Evolutionary conservation across 2,888 invertebrate species (phyloP), one percentile per base, ranked within the genome.

Genomic region (Microplitis deprimator): DNA sequence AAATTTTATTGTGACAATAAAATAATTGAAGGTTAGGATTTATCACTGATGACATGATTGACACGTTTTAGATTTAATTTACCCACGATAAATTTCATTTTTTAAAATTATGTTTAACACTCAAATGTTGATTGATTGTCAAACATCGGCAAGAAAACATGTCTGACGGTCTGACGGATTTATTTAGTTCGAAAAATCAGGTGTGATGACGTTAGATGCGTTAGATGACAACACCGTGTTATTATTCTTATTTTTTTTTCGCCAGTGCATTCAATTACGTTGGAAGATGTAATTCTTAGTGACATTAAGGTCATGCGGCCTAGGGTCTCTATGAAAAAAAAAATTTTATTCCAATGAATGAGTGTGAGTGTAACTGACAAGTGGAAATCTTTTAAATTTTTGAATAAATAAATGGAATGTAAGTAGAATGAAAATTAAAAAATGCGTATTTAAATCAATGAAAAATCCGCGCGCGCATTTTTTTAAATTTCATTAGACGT

Each of bases 141-240:
- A 67, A 39, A 29, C 38, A n/a, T 38, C 38, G 65, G 29, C 5
- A 65, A 65, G 13, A 6, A 61, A 72, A 40, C 62, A 41, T 50
- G 50, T 41, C 39, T n/a, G 72, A 72, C 38, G 13, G 29, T 29
- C 29, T 29, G 29, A 29, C 2, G 29, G 29, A 13, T 4, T 50
- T 50, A 50, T 50, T 50, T 50, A 50, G 50, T 50, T 50, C 50
- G 13, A 50, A 50, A 50, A 13, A 50, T 50, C 50, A 50, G 50
- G 50, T 50, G 50, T 50, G 50, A 50, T 50, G 50, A 50, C 50
- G 50, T 50, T 50, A 50, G 50, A 50, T 50, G 50, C 50, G 50
- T 50, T 50, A 50, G 50, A 50, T 50, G 50, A 50, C 50, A 50
- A 13, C 50, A 50, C 50, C 50, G 13, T 50, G 50, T 50, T 50